A percentile compares a stretch with the other conserved stretches of the same genome.
These are phyloP conservation scores for Tringa solitaria DNA, from an alignment of 2,113 vertebrate genomes.

Conservation along the genomic window DNA sequence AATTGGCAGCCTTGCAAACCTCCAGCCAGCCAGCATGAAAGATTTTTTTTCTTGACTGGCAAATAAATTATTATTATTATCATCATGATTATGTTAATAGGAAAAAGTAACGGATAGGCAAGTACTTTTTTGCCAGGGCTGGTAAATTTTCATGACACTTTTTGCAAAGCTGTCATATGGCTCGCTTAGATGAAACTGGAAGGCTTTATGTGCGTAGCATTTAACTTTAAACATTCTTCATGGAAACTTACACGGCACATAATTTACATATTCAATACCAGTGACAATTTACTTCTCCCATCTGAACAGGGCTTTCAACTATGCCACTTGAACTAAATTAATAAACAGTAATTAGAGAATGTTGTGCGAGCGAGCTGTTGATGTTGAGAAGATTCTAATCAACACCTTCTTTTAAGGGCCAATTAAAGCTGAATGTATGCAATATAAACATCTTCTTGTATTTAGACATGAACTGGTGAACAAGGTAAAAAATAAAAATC, in stretches of 20 bases:
- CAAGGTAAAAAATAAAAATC: slow-evolving; percentile 77
- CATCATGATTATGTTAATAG: slow-evolving; percentile 21
- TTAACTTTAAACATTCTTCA: slow-evolving; percentile 81
- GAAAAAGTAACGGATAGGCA: slow-evolving; percentile 30
- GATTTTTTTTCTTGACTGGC: not conserved
- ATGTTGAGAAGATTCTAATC: slow-evolving; percentile 87
- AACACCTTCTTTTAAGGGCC: slow-evolving; percentile 87
- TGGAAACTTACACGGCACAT: slow-evolving; percentile 79
- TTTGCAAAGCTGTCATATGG: slow-evolving; percentile 45
- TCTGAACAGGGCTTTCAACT: slow-evolving; percentile 85
- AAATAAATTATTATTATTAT: slow-evolving; percentile 51
- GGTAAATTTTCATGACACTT: slow-evolving; percentile 45
- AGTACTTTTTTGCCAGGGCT: slow-evolving; percentile 35
- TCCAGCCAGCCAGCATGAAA: slow-evolving; percentile 27
- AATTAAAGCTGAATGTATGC: slow-evolving; percentile 86
- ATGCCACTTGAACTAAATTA: slow-evolving; percentile 88
- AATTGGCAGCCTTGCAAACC: slow-evolving; percentile 44
- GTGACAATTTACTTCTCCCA: slow-evolving; percentile 86
- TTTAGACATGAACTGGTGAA: slow-evolving; percentile 81
- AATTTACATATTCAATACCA: slow-evolving; percentile 86
- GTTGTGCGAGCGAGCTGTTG: slow-evolving; percentile 85
- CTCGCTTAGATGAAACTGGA: slow-evolving; percentile 65
- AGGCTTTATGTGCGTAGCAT: slow-evolving; percentile 70
- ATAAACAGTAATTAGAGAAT: slow-evolving; percentile 88
- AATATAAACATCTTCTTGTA: slow-evolving; percentile 86